Base-by-base conservation (phyloP, 2,113 vertebrate species). In the Toxotes chatareus region DNA sequence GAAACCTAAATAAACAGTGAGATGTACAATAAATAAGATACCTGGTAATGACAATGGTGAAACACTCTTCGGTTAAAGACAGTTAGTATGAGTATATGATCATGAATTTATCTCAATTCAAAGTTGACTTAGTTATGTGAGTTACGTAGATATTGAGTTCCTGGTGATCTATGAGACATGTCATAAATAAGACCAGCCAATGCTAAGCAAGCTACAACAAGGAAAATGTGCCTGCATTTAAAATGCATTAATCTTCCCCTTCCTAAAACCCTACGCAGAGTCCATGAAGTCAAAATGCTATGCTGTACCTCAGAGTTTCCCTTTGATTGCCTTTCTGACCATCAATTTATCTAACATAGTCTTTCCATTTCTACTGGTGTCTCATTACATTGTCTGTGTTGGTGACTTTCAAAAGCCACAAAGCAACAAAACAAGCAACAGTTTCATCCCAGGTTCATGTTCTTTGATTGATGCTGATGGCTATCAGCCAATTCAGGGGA, bases 401-500 rank as follows among this genome's bases (percentile, higher is more conserved):
- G 4, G 34, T 51, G 42, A 47, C 60, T 83, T 21, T 0, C 55
- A 36, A 74, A 85, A 75, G 57, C 62, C 77, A 72, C 49, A 73
- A n/a, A 57, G 11, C 4, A 82, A 53, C 73, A 61, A 66, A 76
- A 74, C 31, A 74, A 69, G 74, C 60, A 70, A 42, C 34, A 42
- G 32, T 68, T 81, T 77, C 60, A 64, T 67, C 62, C 57, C 21
- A 61, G 40, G 3, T 62, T 38, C 8, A 49, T 56, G 38, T 59
- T 53, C 31, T 40, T 47, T 57, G 4, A 68, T 8, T 55, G 59
- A 78, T 66, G 65, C 14, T 4, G 17, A 17, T 0, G 2, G 47
- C 13, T 47, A 12, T 64, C 51, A 53, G 56, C 57, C 7, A 14
- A 14, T 40, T 93, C 89, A 91, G 7, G 73, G 73, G 42, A 87